Evolutionary conservation across 92 coral and sea anemone genomes (phyloP).

Genomic region (Epizoanthus ramosus): DNA sequence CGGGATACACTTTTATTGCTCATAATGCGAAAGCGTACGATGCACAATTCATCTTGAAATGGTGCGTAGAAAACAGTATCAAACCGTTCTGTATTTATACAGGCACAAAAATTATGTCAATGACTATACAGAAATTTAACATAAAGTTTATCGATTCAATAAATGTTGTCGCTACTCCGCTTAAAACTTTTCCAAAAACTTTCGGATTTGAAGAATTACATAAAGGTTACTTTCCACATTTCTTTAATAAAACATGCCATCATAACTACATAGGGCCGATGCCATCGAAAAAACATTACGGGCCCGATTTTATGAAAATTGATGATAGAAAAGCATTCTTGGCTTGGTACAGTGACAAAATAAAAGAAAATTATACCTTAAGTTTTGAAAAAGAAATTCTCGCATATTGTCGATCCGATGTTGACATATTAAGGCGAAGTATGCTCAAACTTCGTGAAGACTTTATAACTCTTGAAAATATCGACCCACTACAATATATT

Average conservation of each 20-base stretch:
- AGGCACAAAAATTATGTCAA: not conserved
- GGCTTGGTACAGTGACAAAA: constrained; percentile 36
- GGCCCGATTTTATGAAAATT: constrained; percentile 51
- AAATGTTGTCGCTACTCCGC: not conserved
- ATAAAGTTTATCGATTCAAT: not conserved
- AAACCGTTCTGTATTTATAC: constrained; percentile 11
- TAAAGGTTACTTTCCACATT: constrained; percentile 52
- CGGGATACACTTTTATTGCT: constrained; percentile 23
- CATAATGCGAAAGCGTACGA: constrained; percentile 16
- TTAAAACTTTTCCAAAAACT: not conserved
- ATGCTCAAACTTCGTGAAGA: constrained; percentile 8
- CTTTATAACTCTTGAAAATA: not conserved
- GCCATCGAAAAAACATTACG: constrained; percentile 40
- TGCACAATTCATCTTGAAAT: constrained; percentile 8
- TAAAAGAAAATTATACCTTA: constrained; percentile 14
- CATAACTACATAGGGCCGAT: constrained; percentile 49
- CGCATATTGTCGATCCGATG: constrained; percentile 61
- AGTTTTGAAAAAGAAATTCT: constrained; percentile 51
- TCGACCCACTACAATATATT: constrained; percentile 39
- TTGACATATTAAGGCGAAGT: constrained; percentile 31
- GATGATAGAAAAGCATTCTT: constrained; percentile 29
- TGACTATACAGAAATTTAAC: not conserved
- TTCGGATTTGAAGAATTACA: not conserved
- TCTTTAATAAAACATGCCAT: constrained; percentile 44
- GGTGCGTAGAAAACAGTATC: not conserved